Base-by-base conservation (phyloP, 2,888 invertebrate species). In the Ecliptopera silaceata region DNA sequence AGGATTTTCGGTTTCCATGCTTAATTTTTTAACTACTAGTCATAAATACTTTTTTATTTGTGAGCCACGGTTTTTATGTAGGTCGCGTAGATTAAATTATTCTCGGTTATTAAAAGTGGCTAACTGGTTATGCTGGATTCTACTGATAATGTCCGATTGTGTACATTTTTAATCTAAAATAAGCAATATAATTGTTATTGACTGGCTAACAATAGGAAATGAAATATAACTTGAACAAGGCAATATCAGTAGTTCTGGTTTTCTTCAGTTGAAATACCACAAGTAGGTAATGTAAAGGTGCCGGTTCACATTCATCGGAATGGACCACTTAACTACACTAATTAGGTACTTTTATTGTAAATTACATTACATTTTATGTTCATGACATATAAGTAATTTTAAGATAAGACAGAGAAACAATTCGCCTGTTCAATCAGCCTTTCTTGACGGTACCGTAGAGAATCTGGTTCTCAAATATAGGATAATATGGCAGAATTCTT, bases 21-120 rank as follows among this genome's bases (percentile, higher is more conserved):
- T 90, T 90, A 90, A 90, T 88, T 82, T 86, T 79, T 84, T 89
- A 89, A 82, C 82, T 82, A 76, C 90, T 91, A 91, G 91, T 91
- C 91, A 91, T 90, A 90, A 88, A 80, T 68, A 77, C 34, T 43
- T 79, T 74, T 71, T 81, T 85, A 82, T 85, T 82, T 81, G 78
- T 81, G 79, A 72, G 75, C 75, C 73, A 71, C 74, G 69, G 65
- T 69, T 73, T 74, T 60, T 56, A 49, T 74, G 20, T 57, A 55
- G 48, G 44, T 51, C 51, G 71, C 67, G 68, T 76, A 75, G 71
- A 72, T 71, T 77, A 77, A 80, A 78, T 80, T 80, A 79, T 79
- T 78, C 32, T 60, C 57, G 70, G 71, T 75, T 66, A 65, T 71
- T 53, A 53, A 32, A 50, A 52, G 45, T 43, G 50, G 50, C 41